Base-by-base conservation (phyloP, 2,113 vertebrate species). In the Coreoperca whiteheadi region DNA sequence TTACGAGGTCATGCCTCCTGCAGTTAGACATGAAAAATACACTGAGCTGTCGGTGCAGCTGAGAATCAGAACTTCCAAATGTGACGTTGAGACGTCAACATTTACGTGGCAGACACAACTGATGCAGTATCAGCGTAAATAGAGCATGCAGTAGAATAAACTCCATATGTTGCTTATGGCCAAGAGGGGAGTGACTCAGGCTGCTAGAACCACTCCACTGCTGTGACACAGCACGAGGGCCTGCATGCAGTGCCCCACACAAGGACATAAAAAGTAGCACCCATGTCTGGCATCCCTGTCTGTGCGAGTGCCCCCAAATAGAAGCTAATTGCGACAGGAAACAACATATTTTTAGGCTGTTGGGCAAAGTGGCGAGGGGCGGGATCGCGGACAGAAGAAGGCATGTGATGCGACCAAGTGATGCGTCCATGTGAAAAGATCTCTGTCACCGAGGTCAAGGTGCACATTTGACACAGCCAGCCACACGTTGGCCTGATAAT, bases 311-410 rank as follows among this genome's bases (percentile, higher is more conserved):
- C 67, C 80, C 74, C 41, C 68, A 80, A 88, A 87, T 83, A 83
- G 81, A 82, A 65, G 70, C 81, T 90, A 93, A 94, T 91, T 92
- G 87, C 83, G 83, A 74, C 39, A 83, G 88, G 88, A 92, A 92
- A 86, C 66, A 71, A 79, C 69, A 60, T 88, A 89, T 90, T 92
- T 94, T 93, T 87, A 89, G 90, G 84, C 64, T 65, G 56, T 79
- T 84, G 57, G 64, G 39, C 68, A 74, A 89, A 91, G 82, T 87
- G 77, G 84, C 51, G 48, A 43, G 0, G 41, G 41, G 41, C 41
- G 16, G 2, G 48, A 74, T 15, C 43, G 30, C 51, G 43, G 80
- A 81, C 78, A 63, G 64, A 28, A 60, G 70, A 32, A 69, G 61
- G 66, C 77, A 0, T 34, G 46, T 51, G 46, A 74, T 21, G 48